These are phyloP conservation scores for Pelochelys cantorii DNA, from an alignment of 2,797 vertebrate genomes.

Conservation along the genomic window DNA sequence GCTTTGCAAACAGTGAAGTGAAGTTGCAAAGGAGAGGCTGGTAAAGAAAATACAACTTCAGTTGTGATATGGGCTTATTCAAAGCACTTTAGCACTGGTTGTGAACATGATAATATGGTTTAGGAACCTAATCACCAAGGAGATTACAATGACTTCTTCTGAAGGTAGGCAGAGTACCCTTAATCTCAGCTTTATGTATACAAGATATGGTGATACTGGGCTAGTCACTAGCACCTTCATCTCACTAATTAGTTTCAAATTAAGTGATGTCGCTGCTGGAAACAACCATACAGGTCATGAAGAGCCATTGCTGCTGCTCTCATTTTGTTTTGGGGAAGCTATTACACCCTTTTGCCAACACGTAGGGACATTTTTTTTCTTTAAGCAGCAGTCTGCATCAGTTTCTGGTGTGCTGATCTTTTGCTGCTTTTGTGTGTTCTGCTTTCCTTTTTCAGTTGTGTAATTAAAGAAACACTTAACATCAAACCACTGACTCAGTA, in stretches of 20 bases:
- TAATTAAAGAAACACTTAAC: constrained; percentile 16
- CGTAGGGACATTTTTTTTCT: fast-evolving
- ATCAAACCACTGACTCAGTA: background rate
- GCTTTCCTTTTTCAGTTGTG: background rate
- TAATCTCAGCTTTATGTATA: fast-evolving
- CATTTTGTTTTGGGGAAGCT: background rate
- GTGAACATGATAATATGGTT: constrained; percentile 21
- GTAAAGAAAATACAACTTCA: constrained; percentile 9
- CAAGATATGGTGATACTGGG: fast-evolving
- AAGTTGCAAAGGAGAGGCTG: constrained; percentile 28
- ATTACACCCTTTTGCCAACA: too few species aligned
- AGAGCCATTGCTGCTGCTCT: fast-evolving
- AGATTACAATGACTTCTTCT: background rate
- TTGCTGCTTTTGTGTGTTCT: constrained; percentile 15
- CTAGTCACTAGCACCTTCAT: fast-evolving
- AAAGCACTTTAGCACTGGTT: constrained; percentile 51
- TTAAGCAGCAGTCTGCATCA: background rate
- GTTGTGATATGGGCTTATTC: constrained; percentile 63
- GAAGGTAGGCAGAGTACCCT: background rate
- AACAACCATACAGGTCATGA: fast-evolving
- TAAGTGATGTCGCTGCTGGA: background rate
- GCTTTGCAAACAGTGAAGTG: background rate
- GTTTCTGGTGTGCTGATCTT: background rate
- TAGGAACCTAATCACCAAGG: constrained; percentile 41
- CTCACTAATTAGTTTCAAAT: fast-evolving